These are phyloP conservation scores for Zaprionus capensis DNA, from an alignment of 1,140 invertebrate species.

Conservation along the genomic window DNA sequence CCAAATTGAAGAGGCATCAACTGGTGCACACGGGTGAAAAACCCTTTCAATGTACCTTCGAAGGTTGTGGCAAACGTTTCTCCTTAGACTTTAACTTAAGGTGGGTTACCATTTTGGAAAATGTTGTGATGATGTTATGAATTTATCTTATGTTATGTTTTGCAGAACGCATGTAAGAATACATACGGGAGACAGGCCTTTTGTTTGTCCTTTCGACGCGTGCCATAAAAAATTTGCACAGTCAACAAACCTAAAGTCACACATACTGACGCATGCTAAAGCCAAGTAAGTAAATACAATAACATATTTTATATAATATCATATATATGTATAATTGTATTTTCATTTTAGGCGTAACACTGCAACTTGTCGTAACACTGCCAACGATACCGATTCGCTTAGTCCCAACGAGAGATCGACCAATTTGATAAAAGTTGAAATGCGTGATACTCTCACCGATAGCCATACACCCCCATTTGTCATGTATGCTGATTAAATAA, in stretches of 20 bases:
- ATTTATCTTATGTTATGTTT: background rate
- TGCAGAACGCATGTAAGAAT: slow-evolving; percentile 98
- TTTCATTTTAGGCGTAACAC: slow-evolving; percentile 60
- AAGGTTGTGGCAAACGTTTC: slow-evolving; percentile 98
- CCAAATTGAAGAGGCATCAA: slow-evolving; percentile 97
- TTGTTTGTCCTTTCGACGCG: slow-evolving; percentile 99
- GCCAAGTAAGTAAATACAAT: slow-evolving; percentile 89
- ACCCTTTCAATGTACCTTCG: slow-evolving; percentile 99
- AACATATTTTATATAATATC: too few relatives aligned
- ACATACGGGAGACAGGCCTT: slow-evolving; percentile 98
- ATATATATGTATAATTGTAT: too few relatives aligned
- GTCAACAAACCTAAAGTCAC: slow-evolving; percentile 98
- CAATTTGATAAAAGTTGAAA: slow-evolving; percentile 80
- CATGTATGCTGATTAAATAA: slow-evolving; percentile 72
- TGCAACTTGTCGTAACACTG: slow-evolving; percentile 49
- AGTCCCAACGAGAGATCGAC: slow-evolving; percentile 56
- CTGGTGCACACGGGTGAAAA: slow-evolving; percentile 98
- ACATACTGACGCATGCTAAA: slow-evolving; percentile 99
- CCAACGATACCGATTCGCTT: slow-evolving; percentile 24
- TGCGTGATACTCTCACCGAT: slow-evolving; percentile 64
- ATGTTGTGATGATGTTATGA: background rate
- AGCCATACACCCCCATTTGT: slow-evolving; percentile 58
- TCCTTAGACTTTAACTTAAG: slow-evolving; percentile 97
- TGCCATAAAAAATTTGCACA: slow-evolving; percentile 99
- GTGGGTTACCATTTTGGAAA: slow-evolving; percentile 69